These are phyloP conservation scores for Theretra japonica DNA, from an alignment of 2,888 invertebrate genomes.

Conservation along the genomic window DNA sequence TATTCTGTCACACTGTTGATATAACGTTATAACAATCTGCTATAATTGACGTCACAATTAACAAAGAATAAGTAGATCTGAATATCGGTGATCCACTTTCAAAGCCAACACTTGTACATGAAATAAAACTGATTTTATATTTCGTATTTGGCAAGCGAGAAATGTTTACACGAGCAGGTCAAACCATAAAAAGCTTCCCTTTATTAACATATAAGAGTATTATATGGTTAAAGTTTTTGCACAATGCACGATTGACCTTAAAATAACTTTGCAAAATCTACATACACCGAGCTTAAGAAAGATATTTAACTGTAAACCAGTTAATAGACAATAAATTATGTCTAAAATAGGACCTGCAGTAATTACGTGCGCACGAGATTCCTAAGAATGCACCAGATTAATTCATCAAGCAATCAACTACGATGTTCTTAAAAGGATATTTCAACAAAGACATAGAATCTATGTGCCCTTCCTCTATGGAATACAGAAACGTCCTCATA, in stretches of 20 bases:
- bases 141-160: background rate
- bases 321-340: background rate
- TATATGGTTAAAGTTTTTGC: background rate
- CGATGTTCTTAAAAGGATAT: background rate
- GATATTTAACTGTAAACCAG: background rate
- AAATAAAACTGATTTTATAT: background rate
- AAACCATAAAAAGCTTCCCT: background rate
- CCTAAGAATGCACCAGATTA: background rate
- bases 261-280: background rate
- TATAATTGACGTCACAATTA: no score
- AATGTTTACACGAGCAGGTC: background rate
- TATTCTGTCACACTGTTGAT: background rate
- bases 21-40: no score
- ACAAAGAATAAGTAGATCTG: no score
- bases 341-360: background rate
- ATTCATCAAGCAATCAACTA: background rate
- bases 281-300: background rate
- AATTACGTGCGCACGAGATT: background rate
- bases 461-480: no score
- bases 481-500: constrained; percentile 13
- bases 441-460: background rate
- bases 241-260: background rate
- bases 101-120: no score
- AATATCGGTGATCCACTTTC: no score
- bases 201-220: background rate